Percentiles rank a stretch among this genome's conserved stretches.
Conservation (phyloP, 2,113 vertebrate genomes). For the Dinomys branickii region DNA sequence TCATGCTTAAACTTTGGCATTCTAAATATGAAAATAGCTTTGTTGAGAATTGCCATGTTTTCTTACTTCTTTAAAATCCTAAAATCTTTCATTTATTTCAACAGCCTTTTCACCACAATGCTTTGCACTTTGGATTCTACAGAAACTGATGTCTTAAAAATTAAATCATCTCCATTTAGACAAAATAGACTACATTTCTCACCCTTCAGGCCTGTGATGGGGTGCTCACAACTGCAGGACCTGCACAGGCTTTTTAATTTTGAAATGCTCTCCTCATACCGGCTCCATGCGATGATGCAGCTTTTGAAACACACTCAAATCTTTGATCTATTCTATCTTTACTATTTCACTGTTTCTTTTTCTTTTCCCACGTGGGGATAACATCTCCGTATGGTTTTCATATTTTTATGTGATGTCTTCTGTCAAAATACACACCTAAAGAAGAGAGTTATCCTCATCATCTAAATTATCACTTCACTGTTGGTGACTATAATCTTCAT, state of each 20-base stretch:
- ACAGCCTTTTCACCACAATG: background rate
- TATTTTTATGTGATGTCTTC: background rate
- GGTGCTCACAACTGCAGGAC: background rate
- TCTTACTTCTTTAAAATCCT: background rate
- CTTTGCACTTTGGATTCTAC: conserved; percentile 22
- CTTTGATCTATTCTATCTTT: background rate
- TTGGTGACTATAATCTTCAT: background rate
- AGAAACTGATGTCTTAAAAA: conserved; percentile 21
- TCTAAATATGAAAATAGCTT: conserved; percentile 17
- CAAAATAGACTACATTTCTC: background rate
- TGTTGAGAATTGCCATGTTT: background rate
- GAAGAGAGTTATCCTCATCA: background rate
- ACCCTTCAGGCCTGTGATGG: background rate
- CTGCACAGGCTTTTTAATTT: background rate
- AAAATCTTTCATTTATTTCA: background rate
- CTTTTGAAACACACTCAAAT: background rate
- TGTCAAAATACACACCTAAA: background rate
- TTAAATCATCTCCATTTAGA: background rate
- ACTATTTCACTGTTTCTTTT: background rate
- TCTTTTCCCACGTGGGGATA: background rate
- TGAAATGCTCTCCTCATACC: background rate
- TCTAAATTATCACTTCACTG: background rate
- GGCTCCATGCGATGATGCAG: background rate
- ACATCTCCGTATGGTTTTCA: background rate
- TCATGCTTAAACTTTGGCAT: background rate